phyloP scores from a whole-genome alignment of 2,888 invertebrate species.

The Apomyelois bistriatella region DNA sequence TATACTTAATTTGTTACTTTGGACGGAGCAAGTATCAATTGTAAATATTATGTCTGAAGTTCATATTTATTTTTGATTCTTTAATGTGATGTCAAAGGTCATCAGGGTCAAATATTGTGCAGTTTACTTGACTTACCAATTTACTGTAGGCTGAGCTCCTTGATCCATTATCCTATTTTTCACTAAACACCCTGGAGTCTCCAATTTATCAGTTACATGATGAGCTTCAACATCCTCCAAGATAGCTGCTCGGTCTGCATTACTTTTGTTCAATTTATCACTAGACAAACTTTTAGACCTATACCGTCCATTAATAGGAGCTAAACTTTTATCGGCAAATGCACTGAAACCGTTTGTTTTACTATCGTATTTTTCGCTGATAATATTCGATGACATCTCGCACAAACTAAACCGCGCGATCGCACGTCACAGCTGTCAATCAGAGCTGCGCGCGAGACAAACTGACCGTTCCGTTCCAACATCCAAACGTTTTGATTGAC shows the following conservation, averaged over 20 bases:
- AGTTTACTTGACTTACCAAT: constrained; percentile 43
- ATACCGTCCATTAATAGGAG: constrained; percentile 59
- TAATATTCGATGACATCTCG: constrained; percentile 69
- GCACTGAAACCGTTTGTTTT: constrained; percentile 67
- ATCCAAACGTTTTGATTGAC: constrained; percentile 57
- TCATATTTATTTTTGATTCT: too few species aligned
- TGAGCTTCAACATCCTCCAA: constrained; percentile 68
- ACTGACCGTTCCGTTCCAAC: constrained; percentile 52
- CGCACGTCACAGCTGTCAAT: constrained; percentile 57
- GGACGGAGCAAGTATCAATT: too few species aligned
- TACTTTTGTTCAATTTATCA: constrained; percentile 71
- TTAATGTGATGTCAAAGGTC: constrained; percentile 21
- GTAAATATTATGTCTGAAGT: too few species aligned
- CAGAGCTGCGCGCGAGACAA: constrained; percentile 49
- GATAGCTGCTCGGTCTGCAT: constrained; percentile 69
- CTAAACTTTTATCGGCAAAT: constrained; percentile 60
- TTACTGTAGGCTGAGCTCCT: constrained; percentile 39
- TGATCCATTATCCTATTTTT: constrained; percentile 52
- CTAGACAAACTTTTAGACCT: constrained; percentile 72
- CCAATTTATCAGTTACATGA: constrained; percentile 58
- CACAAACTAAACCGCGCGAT: constrained; percentile 40
- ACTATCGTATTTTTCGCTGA: constrained; percentile 61
- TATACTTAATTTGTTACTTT: too few species aligned
- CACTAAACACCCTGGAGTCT: constrained; percentile 70
- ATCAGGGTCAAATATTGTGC: constrained; percentile 14